Conservation (phyloP, 2,113 vertebrate species). For the Perca flavescens region DNA sequence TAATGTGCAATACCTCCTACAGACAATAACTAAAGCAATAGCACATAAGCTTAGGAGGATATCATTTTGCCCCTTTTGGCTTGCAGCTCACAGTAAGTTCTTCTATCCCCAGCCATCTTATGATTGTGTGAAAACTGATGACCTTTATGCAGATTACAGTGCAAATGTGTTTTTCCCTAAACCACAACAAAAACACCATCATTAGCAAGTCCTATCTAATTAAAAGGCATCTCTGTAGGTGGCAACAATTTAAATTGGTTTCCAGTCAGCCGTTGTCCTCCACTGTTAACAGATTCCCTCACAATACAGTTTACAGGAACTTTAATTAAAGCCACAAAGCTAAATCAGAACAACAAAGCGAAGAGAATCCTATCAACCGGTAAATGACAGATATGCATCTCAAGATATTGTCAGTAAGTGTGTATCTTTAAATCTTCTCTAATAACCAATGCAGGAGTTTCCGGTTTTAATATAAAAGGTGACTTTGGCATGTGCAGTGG, state of each 20-base stretch:
- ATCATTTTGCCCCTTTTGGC: background rate
- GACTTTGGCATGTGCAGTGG: constrained; percentile 8
- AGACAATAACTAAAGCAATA: background rate
- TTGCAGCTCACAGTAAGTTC: background rate
- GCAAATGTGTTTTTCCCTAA: constrained; percentile 13
- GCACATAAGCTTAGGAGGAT: background rate
- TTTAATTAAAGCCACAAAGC: constrained; percentile 27
- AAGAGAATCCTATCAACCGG: background rate
- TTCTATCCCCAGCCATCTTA: background rate
- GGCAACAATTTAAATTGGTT: constrained; percentile 34
- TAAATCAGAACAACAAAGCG: constrained; percentile 16
- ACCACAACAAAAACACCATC: constrained; percentile 3
- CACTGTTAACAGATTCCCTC: constrained; percentile 22
- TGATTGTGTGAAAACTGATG: background rate
- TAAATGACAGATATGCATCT: background rate
- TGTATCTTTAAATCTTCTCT: constrained; percentile 26
- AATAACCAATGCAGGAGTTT: background rate
- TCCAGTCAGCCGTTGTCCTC: constrained; percentile 15
- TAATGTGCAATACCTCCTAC: background rate
- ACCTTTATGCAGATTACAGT: background rate
- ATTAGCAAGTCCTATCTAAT: constrained; percentile 8
- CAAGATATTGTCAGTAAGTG: background rate
- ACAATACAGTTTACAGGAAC: constrained; percentile 5
- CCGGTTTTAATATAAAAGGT: constrained; percentile 8
- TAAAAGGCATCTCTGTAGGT: constrained; percentile 43